Evolutionary conservation across 2,797 vertebrate genomes (phyloP).

Genomic region (Corythornis leucogaster): DNA sequence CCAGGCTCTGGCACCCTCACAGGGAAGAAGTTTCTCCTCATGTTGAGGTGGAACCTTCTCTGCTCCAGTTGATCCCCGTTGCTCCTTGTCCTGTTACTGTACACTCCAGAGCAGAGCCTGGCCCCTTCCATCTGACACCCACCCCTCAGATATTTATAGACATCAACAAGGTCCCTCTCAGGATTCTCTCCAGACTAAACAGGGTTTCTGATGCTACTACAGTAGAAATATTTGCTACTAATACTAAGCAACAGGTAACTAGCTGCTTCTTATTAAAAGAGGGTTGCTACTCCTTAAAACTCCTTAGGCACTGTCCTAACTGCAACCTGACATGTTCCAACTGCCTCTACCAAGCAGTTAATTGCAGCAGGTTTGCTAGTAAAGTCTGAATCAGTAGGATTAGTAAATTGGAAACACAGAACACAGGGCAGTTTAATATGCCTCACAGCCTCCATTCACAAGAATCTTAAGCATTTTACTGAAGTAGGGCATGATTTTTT

Average conservation of each 20-base stretch:
- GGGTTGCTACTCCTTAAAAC: background rate
- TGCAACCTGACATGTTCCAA: background rate
- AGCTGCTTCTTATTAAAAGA: background rate
- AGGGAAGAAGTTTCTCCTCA: too few species aligned
- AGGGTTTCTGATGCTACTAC: background rate
- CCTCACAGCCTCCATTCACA: slow-evolving; percentile 48
- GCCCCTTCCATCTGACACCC: too few species aligned
- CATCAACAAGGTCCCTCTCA: too few species aligned
- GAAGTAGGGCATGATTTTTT: slow-evolving; percentile 58
- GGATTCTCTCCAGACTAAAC: too few species aligned
- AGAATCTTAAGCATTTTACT: slow-evolving; percentile 67
- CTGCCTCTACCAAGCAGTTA: slow-evolving; percentile 24
- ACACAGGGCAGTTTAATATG: slow-evolving; percentile 18
- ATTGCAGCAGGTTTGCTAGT: slow-evolving; percentile 5
- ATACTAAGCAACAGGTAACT: background rate
- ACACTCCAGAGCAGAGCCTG: too few species aligned
- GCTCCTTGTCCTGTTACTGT: too few species aligned
- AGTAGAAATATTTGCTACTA: background rate
- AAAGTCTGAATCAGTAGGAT: slow-evolving; percentile 62
- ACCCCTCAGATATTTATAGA: too few species aligned
- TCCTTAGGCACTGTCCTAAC: background rate
- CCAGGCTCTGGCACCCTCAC: too few species aligned
- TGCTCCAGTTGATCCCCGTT: too few species aligned
- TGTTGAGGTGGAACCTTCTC: too few species aligned
- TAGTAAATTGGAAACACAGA: slow-evolving; percentile 22